These are phyloP conservation scores for Spheniscus humboldti DNA, from an alignment of 2,797 vertebrate species.

Conservation along the genomic window DNA sequence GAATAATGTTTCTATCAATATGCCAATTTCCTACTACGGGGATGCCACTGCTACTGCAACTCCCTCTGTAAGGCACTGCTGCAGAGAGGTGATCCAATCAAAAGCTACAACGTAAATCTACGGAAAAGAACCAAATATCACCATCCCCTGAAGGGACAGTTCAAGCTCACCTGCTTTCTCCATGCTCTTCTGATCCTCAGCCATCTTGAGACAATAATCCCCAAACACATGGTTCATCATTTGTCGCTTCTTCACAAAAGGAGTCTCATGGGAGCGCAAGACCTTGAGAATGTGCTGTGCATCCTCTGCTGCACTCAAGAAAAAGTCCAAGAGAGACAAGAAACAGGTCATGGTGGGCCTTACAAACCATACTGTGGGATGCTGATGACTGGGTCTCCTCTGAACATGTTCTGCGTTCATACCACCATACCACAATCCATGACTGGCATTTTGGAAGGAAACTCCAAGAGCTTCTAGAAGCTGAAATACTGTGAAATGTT, in stretches of 20 bases:
- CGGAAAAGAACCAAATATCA: background rate
- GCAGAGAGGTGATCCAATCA: background rate
- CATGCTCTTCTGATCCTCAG: background rate
- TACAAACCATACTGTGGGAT: background rate
- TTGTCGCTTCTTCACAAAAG: constrained; percentile 28
- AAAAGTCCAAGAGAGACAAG: background rate
- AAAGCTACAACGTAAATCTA: background rate
- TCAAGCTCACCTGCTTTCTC: constrained; percentile 33
- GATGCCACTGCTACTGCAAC: background rate
- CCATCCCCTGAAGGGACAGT: background rate
- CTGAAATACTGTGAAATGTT: background rate
- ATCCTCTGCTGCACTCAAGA: constrained; percentile 21
- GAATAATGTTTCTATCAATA: background rate
- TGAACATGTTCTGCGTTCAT: background rate
- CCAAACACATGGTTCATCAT: constrained; percentile 13
- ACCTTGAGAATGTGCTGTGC: background rate
- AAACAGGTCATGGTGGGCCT: background rate
- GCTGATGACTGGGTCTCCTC: background rate
- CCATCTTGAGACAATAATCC: constrained; percentile 27
- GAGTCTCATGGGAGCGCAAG: background rate
- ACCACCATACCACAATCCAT: background rate
- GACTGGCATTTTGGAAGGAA: background rate
- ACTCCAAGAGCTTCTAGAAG: background rate
- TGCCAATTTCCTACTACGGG: background rate
- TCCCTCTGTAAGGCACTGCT: background rate